Evolutionary conservation across 2,113 vertebrate genomes (phyloP).

Genomic region (Dipodomys spectabilis): DNA sequence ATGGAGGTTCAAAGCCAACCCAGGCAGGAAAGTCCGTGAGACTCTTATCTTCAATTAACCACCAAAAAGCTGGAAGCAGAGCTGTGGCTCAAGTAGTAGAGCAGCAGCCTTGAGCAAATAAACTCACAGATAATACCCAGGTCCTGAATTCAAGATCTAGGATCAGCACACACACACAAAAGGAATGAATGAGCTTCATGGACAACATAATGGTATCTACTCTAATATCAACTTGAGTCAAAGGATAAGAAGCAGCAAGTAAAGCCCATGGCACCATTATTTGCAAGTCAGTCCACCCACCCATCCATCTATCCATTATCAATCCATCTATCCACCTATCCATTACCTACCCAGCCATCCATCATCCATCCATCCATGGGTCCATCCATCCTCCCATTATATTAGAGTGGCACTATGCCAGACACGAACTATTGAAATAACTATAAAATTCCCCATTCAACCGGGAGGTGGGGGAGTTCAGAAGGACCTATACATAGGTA

Average conservation of each 20-base stretch:
- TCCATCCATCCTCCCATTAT: neutral
- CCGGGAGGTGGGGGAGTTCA: neutral
- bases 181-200: neutral
- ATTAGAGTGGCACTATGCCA: neutral
- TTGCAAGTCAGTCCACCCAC: neutral
- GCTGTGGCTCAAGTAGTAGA: no score
- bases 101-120: no score
- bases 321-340: no score
- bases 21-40: no score
- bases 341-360: neutral
- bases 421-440: neutral
- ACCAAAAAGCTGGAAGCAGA: no score
- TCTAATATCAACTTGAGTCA: neutral
- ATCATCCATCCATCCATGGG: no score
- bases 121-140: no score
- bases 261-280: neutral
- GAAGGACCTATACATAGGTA: neutral
- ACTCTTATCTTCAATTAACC: no score
- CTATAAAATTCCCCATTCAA: neutral
- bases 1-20: no score
- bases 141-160: no score
- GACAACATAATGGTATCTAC: neutral
- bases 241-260: neutral
- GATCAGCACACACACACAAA: neutral
- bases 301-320: neutral